A percentile compares a stretch with the other conserved stretches of the same genome.
phyloP scores from a whole-genome alignment of 2,797 vertebrate genomes.

The Nothura maculosa region DNA sequence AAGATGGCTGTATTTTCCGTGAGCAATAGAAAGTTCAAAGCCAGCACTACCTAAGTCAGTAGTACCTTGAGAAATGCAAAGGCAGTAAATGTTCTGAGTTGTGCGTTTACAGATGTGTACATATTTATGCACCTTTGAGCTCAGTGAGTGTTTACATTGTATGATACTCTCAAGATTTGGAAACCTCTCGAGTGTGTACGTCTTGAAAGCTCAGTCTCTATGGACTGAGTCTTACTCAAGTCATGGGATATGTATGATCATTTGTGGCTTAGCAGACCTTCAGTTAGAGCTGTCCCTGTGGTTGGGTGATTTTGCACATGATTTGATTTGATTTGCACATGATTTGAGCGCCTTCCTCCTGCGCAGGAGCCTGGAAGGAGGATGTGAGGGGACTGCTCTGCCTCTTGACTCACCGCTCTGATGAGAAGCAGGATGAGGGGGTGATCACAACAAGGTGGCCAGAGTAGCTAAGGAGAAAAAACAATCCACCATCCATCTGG shows the following conservation, averaged over 20 bases:
- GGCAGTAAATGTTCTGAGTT: neutral
- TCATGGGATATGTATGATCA: neutral
- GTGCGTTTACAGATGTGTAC: neutral
- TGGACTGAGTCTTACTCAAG: neutral
- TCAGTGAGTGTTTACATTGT: neutral
- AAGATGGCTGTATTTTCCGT: neutral
- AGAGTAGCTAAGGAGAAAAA: neutral
- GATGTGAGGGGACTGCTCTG: neutral
- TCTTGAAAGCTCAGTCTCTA: neutral
- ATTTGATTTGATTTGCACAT: neutral
- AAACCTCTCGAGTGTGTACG: neutral
- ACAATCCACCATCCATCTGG: neutral
- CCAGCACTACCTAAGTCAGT: neutral
- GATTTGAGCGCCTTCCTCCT: neutral
- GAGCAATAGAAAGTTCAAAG: neutral
- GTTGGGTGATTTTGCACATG: neutral
- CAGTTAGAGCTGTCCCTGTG: neutral
- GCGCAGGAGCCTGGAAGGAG: neutral
- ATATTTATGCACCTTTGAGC: neutral
- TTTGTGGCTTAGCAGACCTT: neutral
- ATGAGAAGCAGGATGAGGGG: neutral
- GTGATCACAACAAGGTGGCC: neutral
- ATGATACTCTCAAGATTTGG: neutral
- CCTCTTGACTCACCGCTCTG: neutral
- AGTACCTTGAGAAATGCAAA: neutral